A percentile compares a stretch with the other conserved stretches of the same genome.
These are phyloP conservation scores for Drosophila cognata DNA, from an alignment of 2,888 invertebrate genomes.

Conservation along the genomic window DNA sequence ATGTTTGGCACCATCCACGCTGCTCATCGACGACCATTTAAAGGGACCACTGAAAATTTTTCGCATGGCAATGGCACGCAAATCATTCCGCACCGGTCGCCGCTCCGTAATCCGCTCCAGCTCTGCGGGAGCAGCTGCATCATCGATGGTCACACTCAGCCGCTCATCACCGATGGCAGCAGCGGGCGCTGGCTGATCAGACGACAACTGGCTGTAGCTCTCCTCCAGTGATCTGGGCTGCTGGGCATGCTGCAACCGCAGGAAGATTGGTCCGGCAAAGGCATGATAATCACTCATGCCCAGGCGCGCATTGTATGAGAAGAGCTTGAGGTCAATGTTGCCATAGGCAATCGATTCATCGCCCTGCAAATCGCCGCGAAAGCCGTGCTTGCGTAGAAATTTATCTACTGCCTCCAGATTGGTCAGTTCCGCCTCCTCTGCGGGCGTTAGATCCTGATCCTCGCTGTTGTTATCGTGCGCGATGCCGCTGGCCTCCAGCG, in stretches of 20 bases:
- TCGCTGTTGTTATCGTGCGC: slow-evolving; percentile 70
- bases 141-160: slow-evolving; percentile 79
- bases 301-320: slow-evolving; percentile 82
- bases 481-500: slow-evolving; percentile 79
- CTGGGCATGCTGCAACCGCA: slow-evolving; percentile 73
- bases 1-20: slow-evolving; percentile 76
- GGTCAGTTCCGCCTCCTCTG: slow-evolving; percentile 76
- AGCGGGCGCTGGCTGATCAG: slow-evolving; percentile 46
- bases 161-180: slow-evolving; percentile 79
- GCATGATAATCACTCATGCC: slow-evolving; percentile 84
- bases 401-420: slow-evolving; percentile 83
- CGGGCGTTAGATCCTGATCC: slow-evolving; percentile 64
- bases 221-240: slow-evolving; percentile 40
- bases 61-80: slow-evolving; percentile 82
- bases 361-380: slow-evolving; percentile 84
- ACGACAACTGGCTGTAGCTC: slow-evolving; percentile 9
- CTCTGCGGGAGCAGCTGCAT: slow-evolving; percentile 81
- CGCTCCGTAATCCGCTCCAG: slow-evolving; percentile 82
- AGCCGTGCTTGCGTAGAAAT: slow-evolving; percentile 81
- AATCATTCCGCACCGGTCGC: slow-evolving; percentile 83
- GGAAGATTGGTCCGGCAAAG: slow-evolving; percentile 84
- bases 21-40: slow-evolving; percentile 82
- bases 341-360: slow-evolving; percentile 84
- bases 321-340: slow-evolving; percentile 84
- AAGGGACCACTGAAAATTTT: slow-evolving; percentile 80